Conservation (phyloP, 2,113 vertebrate genomes). For the Lampris megalopsis region DNA sequence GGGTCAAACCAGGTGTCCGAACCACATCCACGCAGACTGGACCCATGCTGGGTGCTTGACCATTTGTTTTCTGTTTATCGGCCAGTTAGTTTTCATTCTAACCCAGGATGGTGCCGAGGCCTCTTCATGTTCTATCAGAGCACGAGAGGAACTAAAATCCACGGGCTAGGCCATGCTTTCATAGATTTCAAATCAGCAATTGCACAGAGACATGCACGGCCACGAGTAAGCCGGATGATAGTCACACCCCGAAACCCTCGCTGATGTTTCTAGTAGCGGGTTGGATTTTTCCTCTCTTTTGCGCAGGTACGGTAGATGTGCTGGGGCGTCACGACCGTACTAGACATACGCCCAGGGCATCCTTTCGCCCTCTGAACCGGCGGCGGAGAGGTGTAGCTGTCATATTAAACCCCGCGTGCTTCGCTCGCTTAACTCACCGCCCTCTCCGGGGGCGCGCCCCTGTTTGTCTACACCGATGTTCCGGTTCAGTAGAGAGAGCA, state of each 20-base stretch:
- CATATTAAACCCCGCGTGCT: conserved; percentile 78
- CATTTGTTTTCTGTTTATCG: background rate
- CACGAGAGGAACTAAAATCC: background rate
- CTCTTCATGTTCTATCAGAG: background rate
- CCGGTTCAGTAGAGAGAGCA: conserved; percentile 81
- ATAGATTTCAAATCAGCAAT: background rate
- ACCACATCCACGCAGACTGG: background rate
- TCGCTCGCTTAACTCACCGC: conserved; percentile 74
- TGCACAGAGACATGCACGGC: background rate
- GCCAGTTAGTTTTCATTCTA: background rate
- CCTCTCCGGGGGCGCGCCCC: conserved; percentile 72
- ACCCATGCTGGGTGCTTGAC: background rate
- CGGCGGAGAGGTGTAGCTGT: conserved; percentile 73
- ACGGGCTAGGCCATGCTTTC: conserved; percentile 10
- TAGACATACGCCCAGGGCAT: conserved; percentile 54
- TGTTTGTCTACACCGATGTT: conserved; percentile 81
- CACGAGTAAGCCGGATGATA: background rate
- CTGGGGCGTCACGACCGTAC: too few species aligned
- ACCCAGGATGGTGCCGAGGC: background rate
- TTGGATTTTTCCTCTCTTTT: background rate
- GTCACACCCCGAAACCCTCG: background rate
- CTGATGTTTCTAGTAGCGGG: background rate
- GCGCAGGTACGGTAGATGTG: background rate
- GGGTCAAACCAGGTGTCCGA: conserved; percentile 3
- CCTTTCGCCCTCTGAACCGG: conserved; percentile 57